phyloP scores from a whole-genome alignment of 2,797 vertebrate genomes.

The Poecilia picta region DNA sequence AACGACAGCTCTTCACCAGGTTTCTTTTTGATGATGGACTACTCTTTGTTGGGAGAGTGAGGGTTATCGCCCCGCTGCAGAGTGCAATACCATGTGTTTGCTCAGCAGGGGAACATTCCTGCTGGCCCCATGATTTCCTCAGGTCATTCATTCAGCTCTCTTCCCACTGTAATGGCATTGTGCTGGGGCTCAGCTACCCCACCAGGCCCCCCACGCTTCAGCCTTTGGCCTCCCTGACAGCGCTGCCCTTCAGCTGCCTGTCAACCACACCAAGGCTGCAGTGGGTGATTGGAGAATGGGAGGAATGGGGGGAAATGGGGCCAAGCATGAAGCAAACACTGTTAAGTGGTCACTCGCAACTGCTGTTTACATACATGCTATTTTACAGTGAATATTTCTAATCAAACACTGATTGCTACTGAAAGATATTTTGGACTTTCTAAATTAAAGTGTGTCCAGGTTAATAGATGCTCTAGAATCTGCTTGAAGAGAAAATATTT shows the following conservation, averaged over 20 bases:
- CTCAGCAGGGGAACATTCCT: conserved; percentile 92
- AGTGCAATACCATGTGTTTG: conserved; percentile 89
- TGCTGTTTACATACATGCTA: background rate
- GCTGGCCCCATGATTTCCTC: conserved; percentile 84
- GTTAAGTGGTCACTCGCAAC: conserved; percentile 15
- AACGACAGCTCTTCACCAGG: conserved; percentile 33
- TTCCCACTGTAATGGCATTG: conserved; percentile 80
- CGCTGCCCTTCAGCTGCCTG: conserved; percentile 70
- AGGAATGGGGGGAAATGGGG: conserved; percentile 29
- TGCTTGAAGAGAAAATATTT: no score
- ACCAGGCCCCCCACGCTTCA: conserved; percentile 67
- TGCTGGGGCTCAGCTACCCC: conserved; percentile 66
- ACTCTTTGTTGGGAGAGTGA: conserved; percentile 62
- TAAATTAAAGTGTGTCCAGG: background rate
- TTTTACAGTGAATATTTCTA: background rate
- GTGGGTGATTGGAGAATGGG: conserved; percentile 35
- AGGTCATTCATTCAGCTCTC: conserved; percentile 78
- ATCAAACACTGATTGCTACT: background rate
- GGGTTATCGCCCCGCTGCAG: conserved; percentile 70
- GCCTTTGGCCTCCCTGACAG: conserved; percentile 72
- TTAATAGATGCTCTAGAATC: background rate
- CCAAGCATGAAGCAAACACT: conserved; percentile 15
- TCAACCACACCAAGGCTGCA: conserved; percentile 51
- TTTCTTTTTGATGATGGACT: conserved; percentile 65
- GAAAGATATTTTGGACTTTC: background rate